Conservation (phyloP, 2,113 vertebrate genomes). For the Cavia aperea region DNA sequence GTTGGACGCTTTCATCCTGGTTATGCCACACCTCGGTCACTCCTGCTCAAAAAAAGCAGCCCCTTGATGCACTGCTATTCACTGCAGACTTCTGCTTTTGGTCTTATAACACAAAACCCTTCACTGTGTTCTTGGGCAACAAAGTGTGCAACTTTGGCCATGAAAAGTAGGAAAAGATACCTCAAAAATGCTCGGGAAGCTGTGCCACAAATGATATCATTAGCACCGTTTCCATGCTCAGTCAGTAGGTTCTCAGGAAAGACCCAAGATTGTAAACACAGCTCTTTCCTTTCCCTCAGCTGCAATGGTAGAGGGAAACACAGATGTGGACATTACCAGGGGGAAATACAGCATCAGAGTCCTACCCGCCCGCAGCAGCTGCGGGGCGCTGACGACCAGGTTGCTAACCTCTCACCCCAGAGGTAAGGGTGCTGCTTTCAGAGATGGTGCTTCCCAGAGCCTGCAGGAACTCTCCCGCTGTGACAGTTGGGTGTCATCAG, state of each 20-base stretch:
- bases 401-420: not conserved
- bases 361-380: fast-evolving
- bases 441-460: fast-evolving
- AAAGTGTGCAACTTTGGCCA: fast-evolving
- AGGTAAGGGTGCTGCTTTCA: not conserved
- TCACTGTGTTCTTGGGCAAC: not conserved
- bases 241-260: fast-evolving
- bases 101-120: not conserved
- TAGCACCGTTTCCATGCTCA: not conserved
- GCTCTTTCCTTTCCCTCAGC: not conserved
- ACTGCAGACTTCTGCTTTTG: not conserved
- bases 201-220: not conserved
- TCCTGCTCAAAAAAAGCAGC: not conserved
- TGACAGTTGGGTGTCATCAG: not conserved
- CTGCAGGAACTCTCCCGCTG: too few relatives aligned
- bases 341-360: fast-evolving
- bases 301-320: not conserved
- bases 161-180: not conserved
- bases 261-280: not conserved
- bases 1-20: fast-evolving
- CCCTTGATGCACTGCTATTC: too few relatives aligned
- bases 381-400: fast-evolving
- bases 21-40: fast-evolving
- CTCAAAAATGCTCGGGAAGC: not conserved
- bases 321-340: not conserved